These are phyloP conservation scores for Alethe castanea DNA, from an alignment of 2,113 vertebrate genomes.

Conservation along the genomic window DNA sequence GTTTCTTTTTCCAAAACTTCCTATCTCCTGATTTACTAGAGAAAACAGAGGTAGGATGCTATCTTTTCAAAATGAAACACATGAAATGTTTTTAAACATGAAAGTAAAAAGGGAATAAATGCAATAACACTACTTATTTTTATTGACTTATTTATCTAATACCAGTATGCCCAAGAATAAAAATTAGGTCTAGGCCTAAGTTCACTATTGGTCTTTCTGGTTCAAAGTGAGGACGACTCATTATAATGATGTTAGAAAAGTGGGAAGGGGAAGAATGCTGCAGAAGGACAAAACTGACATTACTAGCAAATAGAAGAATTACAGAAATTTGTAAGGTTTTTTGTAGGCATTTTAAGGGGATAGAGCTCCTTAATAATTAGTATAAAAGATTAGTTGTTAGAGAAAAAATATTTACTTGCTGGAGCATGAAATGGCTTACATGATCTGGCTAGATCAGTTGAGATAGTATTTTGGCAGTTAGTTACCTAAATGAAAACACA, in stretches of 20 bases:
- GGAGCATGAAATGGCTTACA: neutral
- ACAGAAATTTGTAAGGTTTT: neutral
- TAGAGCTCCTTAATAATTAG: rapidly evolving
- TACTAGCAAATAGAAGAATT: neutral
- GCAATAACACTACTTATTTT: neutral
- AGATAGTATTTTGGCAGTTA: neutral
- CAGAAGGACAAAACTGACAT: neutral
- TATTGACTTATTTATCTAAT: neutral
- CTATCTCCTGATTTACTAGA: neutral
- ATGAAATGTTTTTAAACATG: neutral
- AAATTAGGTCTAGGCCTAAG: neutral
- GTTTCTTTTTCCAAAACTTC: neutral
- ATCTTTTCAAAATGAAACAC: neutral
- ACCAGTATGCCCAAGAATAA: neutral
- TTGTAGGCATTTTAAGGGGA: neutral
- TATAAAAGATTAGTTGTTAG: neutral
- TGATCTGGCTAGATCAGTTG: neutral
- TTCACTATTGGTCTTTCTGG: neutral
- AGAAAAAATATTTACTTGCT: neutral
- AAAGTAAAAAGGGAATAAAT: neutral
- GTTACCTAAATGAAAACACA: neutral
- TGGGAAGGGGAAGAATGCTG: neutral
- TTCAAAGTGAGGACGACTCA: neutral
- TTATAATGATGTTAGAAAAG: neutral
- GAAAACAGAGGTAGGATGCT: neutral